phyloP scores from a whole-genome alignment of 2,888 invertebrate species.

The Subacronicta megacephala region DNA sequence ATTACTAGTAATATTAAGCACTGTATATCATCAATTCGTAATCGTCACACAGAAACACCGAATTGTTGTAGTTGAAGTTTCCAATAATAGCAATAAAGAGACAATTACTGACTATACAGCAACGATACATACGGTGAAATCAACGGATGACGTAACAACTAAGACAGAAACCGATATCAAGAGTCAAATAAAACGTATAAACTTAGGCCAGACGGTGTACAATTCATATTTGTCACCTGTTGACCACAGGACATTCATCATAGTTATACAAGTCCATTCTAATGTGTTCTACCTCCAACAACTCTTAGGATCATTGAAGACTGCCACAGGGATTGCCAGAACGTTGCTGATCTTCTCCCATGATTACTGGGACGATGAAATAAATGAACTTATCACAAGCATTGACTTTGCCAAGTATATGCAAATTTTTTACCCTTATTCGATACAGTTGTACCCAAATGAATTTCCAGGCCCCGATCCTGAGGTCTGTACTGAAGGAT shows the following conservation, averaged over 20 bases:
- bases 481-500: constrained; percentile 55
- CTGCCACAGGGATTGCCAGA: constrained; percentile 55
- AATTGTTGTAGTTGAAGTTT: neutral
- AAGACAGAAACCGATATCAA: constrained; percentile 21
- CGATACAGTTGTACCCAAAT: constrained; percentile 61
- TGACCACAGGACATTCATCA: constrained; percentile 35
- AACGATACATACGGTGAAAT: neutral
- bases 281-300: constrained; percentile 54
- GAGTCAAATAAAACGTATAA: constrained; percentile 50
- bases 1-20: neutral
- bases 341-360: constrained; percentile 63
- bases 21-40: neutral
- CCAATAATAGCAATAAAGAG: neutral
- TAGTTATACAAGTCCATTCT: constrained; percentile 66
- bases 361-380: constrained; percentile 46
- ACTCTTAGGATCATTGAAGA: constrained; percentile 58
- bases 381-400: constrained; percentile 43
- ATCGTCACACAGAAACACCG: neutral
- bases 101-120: neutral
- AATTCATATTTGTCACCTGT: constrained; percentile 37
- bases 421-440: constrained; percentile 60
- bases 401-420: constrained; percentile 41
- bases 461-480: constrained; percentile 63
- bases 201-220: constrained; percentile 55
- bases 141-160: no score